Conservation (phyloP, 2,113 vertebrate species). For the Marmota monax region DNA sequence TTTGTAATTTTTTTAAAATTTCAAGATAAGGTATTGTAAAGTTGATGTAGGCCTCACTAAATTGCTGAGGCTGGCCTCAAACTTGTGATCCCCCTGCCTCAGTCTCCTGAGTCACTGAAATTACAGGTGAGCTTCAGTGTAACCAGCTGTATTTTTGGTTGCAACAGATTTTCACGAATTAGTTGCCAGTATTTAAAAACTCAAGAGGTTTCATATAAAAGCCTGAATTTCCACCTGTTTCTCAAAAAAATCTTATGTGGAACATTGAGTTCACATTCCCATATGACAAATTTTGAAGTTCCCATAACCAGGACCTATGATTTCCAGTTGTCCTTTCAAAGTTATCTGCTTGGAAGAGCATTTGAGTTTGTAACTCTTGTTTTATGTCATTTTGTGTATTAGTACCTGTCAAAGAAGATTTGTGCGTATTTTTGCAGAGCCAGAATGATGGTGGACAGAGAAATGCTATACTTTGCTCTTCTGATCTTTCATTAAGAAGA, state of each 20-base stretch:
- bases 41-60: too few relatives aligned
- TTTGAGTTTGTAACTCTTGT: background rate
- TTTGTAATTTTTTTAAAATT: too few relatives aligned
- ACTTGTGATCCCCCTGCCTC: too few relatives aligned
- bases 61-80: too few relatives aligned
- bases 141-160: background rate
- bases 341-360: background rate
- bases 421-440: background rate
- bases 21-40: too few relatives aligned
- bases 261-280: background rate
- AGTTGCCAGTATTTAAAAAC: background rate
- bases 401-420: background rate
- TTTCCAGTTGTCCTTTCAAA: background rate
- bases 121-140: too few relatives aligned
- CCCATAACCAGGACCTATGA: background rate
- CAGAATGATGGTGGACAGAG: background rate
- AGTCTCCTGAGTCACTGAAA: too few relatives aligned
- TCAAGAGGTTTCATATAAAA: background rate
- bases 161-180: background rate
- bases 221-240: background rate
- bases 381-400: background rate
- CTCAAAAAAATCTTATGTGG: background rate
- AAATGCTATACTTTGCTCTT: rapidly evolving
- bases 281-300: background rate
- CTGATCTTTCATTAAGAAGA: background rate